Conservation (phyloP, 2,113 vertebrate genomes). For the Atherinomorus stipes region DNA sequence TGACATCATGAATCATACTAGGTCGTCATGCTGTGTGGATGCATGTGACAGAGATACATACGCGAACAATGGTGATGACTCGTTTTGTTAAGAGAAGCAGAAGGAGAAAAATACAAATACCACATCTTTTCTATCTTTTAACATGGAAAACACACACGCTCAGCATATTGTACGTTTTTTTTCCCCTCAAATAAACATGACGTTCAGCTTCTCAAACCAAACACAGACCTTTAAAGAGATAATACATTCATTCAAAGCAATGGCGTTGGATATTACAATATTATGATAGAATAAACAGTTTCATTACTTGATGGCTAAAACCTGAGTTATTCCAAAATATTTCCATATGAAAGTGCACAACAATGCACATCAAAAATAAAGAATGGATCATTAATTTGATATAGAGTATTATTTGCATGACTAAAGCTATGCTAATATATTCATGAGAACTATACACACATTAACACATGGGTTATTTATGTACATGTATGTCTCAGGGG, state of each 20-base stretch:
- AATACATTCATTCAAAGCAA: conserved; percentile 77
- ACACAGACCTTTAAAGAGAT: conserved; percentile 51
- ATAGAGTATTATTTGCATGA: conserved; percentile 79
- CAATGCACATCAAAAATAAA: conserved; percentile 81
- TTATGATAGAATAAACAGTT: conserved; percentile 64
- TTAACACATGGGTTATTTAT: conserved; percentile 66
- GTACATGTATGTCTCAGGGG: conserved; percentile 47
- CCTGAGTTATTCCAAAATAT: conserved; percentile 86
- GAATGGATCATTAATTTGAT: conserved; percentile 72
- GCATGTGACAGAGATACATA: conserved; percentile 27
- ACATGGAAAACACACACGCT: conserved; percentile 46
- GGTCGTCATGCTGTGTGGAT: conserved; percentile 29
- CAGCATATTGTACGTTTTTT: conserved; percentile 32
- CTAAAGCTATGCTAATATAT: conserved; percentile 82
- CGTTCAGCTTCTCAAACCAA: conserved; percentile 47
- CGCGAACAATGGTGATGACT: conserved; percentile 20
- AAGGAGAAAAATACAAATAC: conserved; percentile 47
- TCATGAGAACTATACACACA: conserved; percentile 76
- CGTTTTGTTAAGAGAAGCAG: conserved; percentile 50
- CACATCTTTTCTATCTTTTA: conserved; percentile 21
- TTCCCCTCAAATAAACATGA: conserved; percentile 28
- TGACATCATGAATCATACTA: conserved; percentile 69
- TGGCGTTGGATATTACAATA: conserved; percentile 72
- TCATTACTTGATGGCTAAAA: conserved; percentile 82
- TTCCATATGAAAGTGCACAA: conserved; percentile 82